Evolutionary conservation across 2,888 invertebrate species (phyloP).

Genomic region (Adelphocoris suturalis): DNA sequence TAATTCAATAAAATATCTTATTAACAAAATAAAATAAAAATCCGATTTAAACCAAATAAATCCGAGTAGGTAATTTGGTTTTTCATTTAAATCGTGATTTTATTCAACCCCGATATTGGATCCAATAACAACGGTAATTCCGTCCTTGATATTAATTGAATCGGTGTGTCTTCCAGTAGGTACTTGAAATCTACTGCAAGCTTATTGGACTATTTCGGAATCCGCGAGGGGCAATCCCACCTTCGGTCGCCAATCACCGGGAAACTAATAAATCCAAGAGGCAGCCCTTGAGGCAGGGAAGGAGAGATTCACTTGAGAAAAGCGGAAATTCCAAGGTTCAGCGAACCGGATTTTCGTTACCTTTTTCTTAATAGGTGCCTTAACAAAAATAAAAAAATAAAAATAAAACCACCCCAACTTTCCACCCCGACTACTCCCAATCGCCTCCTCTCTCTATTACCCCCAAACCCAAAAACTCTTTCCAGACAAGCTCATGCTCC

Average conservation of each 20-base stretch:
- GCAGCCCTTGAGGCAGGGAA: not conserved
- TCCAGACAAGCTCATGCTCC: constrained; percentile 22
- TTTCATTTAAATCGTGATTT: too few species aligned
- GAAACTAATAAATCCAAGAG: not conserved
- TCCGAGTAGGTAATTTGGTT: too few species aligned
- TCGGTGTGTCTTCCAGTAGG: too few species aligned
- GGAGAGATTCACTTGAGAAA: not conserved
- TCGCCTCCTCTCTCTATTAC: not conserved
- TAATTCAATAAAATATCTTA: too few species aligned
- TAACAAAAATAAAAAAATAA: not conserved
- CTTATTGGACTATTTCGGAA: too few species aligned
- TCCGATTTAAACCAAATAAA: too few species aligned
- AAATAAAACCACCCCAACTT: not conserved
- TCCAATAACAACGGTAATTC: too few species aligned
- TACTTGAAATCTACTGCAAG: too few species aligned
- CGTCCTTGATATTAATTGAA: too few species aligned
- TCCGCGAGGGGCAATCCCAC: not conserved
- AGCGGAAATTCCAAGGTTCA: not conserved
- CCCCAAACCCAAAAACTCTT: not conserved
- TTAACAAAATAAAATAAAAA: too few species aligned
- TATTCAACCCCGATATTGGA: too few species aligned
- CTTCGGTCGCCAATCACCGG: not conserved
- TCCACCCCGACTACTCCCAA: not conserved
- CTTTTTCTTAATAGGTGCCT: not conserved
- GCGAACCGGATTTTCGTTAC: constrained; percentile 21